Evolutionary conservation across 2,888 invertebrate genomes (phyloP), one percentile per base, ranked within the genome.

Genomic region (Cheilosia grossa): DNA sequence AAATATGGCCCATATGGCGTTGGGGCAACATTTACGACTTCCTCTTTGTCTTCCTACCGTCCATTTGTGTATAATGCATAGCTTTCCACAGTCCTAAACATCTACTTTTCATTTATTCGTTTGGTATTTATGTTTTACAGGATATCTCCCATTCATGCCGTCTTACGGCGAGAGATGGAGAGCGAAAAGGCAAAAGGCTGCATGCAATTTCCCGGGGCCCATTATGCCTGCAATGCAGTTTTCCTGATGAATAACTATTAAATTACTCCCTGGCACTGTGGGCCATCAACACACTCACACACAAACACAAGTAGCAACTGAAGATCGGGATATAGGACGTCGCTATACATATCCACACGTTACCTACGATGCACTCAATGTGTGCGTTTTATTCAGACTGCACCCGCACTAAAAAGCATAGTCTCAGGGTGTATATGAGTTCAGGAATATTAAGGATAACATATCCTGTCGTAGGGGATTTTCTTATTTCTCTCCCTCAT

Each of bases 211-310:
- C 80, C 74, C 67, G 73, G 56, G 80, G 80, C 83, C 80, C 80
- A 80, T 83, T 80, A 83, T 83, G 80, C 75, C 85, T 77, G 81
- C 85, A 85, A 70, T 85, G 85, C 85, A 81, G 85, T 81, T 81
- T 85, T 81, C 81, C 85, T 81, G 81, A 81, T 75, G 85, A 81
- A 81, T 85, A 85, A 85, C 85, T 85, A 85, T 85, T 85, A 81
- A 85, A 85, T 85, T 81, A 81, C 75, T 85, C 75, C 66, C 40
- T 74, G 77, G 54, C 59, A 63, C 73, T 73, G 49, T 49, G 64
- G 54, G 70, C 40, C 42, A 49, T 37, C 30, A 56, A 17, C 17
- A 37, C 13, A 10, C 44, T 27, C 27, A 27, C 4, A 21, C 37
- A 19, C 33, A 27, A 1, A 33, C 19, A 17, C 7, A 47, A 56